Base-by-base conservation (phyloP, 2,888 invertebrate species). In the Apamea epomidion region DNA sequence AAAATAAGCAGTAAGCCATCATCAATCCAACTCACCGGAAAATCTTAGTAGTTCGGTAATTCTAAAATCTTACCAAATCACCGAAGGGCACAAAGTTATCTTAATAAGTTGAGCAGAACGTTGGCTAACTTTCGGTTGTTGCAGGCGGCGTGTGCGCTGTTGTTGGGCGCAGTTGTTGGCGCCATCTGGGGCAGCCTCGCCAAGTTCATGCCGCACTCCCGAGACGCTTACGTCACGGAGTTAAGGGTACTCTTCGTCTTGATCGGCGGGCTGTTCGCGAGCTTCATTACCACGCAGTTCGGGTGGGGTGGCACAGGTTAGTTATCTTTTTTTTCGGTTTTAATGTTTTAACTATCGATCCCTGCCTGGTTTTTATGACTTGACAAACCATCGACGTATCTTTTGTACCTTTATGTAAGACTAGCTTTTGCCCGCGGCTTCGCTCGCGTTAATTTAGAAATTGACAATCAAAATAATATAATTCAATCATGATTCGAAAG, bases 251-350 rank as follows among this genome's bases (percentile, higher is more conserved):
- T 96, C 18, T 93, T 95, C 87, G 95, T 97, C 62, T 86, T 96
- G 60, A 83, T 95, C 42, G 96, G 95, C 1, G 97, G 96, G 58
- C 91, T 97, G 51, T 93, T 95, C 65, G 92, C 92, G 5, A 95
- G 93, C 91, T 95, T 95, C 87, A 84, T 95, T 70, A 93, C 95
- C 7, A 84, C 91, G 12, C 90, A 93, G 74, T 78, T 94, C 10
- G 96, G 95, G 62, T 97, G 96, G 96, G 94, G 94, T 77, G 97
- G 97, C 51, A 93, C 94, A 79, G 96, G 97, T 96, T 70, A 87
- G 92, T 90, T 68, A 2, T n/a, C 1, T 21, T 16, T 10, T 54
- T 18, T 37, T 54, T 16, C 1, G 2, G 12, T 62, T 45, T 58
- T 10, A 12, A 12, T 29, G 8, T 62, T 60, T 21, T 45, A 29